Evolutionary conservation across 2,113 vertebrate genomes (phyloP).

Genomic region (Scolopax mira): DNA sequence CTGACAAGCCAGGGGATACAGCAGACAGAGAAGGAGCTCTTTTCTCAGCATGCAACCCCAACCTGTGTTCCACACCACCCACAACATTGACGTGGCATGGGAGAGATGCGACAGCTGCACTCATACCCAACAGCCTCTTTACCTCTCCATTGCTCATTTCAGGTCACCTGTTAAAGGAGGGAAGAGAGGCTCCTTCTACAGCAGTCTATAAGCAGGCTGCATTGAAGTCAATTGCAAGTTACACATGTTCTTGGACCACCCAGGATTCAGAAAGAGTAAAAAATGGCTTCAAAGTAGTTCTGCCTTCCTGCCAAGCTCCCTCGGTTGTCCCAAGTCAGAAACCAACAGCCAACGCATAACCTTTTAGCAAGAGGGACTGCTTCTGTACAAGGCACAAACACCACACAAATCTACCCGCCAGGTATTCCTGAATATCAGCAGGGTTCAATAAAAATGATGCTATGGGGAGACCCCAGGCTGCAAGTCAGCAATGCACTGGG

Average conservation of each 20-base stretch:
- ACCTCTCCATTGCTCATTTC: background rate
- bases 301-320: background rate
- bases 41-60: background rate
- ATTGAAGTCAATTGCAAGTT: background rate
- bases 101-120: background rate
- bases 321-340: background rate
- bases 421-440: background rate
- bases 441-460: background rate
- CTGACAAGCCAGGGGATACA: background rate
- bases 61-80: background rate
- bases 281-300: background rate
- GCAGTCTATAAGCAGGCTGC: background rate
- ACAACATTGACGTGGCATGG: fast-evolving
- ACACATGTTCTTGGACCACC: background rate
- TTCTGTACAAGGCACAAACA: background rate
- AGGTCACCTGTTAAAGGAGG: background rate
- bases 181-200: background rate
- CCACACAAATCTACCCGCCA: background rate
- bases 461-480: background rate
- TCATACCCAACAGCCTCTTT: background rate
- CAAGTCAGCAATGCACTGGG: background rate
- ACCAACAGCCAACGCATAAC: fast-evolving
- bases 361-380: background rate
- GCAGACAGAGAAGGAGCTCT: background rate
- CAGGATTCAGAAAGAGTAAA: background rate